phyloP scores from a whole-genome alignment of 2,888 invertebrate species.

The Cheilosia vulpina region DNA sequence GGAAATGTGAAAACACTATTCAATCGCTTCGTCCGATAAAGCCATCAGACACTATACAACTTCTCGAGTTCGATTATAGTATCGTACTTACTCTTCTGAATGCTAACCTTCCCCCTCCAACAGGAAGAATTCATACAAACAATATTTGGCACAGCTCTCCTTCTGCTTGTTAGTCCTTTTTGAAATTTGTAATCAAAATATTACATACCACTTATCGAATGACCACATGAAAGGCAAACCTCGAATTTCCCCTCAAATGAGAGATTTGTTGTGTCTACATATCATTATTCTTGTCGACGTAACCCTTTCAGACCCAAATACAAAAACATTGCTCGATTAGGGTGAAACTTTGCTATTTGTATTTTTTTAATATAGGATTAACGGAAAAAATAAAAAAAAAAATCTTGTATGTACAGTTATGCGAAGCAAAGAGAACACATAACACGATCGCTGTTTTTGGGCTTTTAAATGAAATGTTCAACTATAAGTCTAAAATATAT shows the following conservation, averaged over 20 bases:
- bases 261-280: neutral
- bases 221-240: slow-evolving; percentile 1
- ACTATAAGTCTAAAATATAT: too few relatives aligned
- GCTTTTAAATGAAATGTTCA: too few relatives aligned
- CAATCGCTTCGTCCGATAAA: neutral
- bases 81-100: neutral
- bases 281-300: neutral
- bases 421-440: too few relatives aligned
- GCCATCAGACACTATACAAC: neutral
- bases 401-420: too few relatives aligned
- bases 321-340: too few relatives aligned
- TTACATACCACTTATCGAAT: neutral
- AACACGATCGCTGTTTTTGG: too few relatives aligned
- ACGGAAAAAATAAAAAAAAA: too few relatives aligned
- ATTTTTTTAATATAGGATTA: too few relatives aligned
- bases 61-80: neutral
- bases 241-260: neutral
- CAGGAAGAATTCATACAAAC: neutral
- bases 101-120: neutral
- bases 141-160: neutral
- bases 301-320: too few relatives aligned
- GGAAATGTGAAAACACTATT: neutral
- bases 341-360: too few relatives aligned
- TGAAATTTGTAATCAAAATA: slow-evolving; percentile 5
- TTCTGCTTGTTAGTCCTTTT: neutral